Evolutionary conservation across 2,113 vertebrate genomes (phyloP), one percentile per base, ranked within the genome.

Genomic region (Isichthys henryi): DNA sequence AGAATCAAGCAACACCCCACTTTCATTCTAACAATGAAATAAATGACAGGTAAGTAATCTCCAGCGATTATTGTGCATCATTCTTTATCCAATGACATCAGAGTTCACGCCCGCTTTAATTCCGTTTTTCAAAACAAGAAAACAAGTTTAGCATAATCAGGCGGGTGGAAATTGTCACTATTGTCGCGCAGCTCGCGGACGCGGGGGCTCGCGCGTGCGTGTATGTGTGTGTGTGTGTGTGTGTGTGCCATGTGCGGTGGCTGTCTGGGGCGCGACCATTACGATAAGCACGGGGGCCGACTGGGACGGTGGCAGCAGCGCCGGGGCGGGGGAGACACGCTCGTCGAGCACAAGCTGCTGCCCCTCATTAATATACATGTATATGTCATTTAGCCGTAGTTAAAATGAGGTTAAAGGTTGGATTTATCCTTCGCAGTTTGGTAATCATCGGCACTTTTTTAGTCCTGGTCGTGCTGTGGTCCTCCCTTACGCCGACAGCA

Each of bases 381-480:
- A 39, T 31, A 35, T 43, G 52, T 48, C 35, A 23, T 11, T 39
- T 39, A 82, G 50, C 52, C 17, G n/a, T 58, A 27, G 49, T 31
- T 27, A 95, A 93, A 92, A 98, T 98, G 97, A 97, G 97, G 94
- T 93, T 98, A 88, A 98, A 97, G 94, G 92, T 97, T 15, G 97
- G 97, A 66, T 97, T 98, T 92, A 91, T 98, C 90, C 92, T 98
- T 70, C 97, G 97, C 91, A 97, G 97, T 92, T 88, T 97, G 92
- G 93, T 98, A 82, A 92, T 96, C 83, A 91, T 97, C 74, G 97
- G 96, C 80, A 96, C 96, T 86, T 97, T 98, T 91, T 94, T 98
- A 87, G 97, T 95, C 48, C 91, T 98, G 49, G 92, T 98, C 90
- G 93, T 97, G 88, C 95, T 98, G 89, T 98, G 97, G 97, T 97